These are phyloP conservation scores for Stomatorhinus walkeri DNA, from an alignment of 2,797 vertebrate species.

Conservation along the genomic window DNA sequence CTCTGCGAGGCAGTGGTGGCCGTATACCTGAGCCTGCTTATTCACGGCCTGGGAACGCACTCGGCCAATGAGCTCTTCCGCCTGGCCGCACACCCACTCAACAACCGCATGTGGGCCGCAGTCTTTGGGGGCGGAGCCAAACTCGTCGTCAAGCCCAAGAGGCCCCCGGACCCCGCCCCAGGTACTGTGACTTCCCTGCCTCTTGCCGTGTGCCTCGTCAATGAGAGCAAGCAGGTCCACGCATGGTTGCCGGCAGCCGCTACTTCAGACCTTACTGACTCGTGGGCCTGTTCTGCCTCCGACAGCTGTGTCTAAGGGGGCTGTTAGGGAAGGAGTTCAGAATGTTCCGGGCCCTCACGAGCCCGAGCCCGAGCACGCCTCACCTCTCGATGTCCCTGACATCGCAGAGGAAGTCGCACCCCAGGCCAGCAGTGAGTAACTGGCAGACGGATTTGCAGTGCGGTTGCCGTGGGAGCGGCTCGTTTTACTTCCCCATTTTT, in stretches of 20 bases:
- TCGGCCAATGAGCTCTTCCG: conserved; percentile 88
- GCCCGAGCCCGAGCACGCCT: conserved; percentile 45
- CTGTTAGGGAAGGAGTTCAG: conserved; percentile 31
- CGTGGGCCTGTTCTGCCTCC: conserved; percentile 41
- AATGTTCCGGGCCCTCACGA: conserved; percentile 46
- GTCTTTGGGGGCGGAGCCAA: conserved; percentile 93
- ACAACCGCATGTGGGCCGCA: conserved; percentile 93
- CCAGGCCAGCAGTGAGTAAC: conserved; percentile 67
- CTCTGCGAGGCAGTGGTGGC: conserved; percentile 91
- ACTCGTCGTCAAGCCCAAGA: conserved; percentile 83
- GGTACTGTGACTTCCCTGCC: conserved; percentile 53
- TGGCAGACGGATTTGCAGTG: conserved; percentile 40
- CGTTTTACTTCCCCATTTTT: background rate
- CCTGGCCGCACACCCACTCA: conserved; percentile 88
- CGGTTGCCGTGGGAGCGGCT: background rate
- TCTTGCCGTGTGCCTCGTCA: background rate
- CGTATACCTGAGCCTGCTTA: conserved; percentile 87
- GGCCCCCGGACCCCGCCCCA: conserved; percentile 74
- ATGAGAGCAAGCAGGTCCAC: background rate
- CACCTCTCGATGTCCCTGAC: conserved; percentile 23
- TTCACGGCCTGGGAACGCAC: conserved; percentile 89
- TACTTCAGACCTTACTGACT: conserved; percentile 14
- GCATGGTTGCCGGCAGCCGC: background rate
- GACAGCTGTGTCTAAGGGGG: conserved; percentile 54
- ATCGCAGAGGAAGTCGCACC: conserved; percentile 45